Conservation (phyloP, 2,797 vertebrate genomes). For the Sebastes umbrosus region DNA sequence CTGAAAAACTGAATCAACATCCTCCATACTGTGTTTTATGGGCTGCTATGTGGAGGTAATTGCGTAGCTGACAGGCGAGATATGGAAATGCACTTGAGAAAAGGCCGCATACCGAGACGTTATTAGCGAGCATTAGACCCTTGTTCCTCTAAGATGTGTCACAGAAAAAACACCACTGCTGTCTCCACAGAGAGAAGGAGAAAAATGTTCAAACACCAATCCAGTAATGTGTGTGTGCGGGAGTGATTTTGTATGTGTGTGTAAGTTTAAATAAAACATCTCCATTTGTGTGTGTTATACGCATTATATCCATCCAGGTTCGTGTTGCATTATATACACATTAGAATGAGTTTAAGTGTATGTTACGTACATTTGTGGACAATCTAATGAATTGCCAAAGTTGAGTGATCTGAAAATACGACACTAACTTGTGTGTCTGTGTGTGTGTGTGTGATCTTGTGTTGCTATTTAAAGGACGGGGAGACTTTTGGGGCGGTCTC, state of each 20-base stretch:
- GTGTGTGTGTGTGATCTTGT: slow-evolving; percentile 17
- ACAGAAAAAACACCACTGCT: not conserved
- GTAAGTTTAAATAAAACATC: not conserved
- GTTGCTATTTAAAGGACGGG: slow-evolving; percentile 16
- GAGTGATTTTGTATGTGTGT: not conserved
- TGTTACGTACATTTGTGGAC: not conserved
- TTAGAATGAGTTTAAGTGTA: not conserved
- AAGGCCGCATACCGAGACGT: slow-evolving; percentile 16
- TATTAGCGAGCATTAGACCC: slow-evolving; percentile 27
- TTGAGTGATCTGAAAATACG: slow-evolving; percentile 13
- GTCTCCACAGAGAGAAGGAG: not conserved
- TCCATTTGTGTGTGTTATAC: not conserved
- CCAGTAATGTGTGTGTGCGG: not conserved
- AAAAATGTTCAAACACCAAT: not conserved
- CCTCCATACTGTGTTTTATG: not conserved
- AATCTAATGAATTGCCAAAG: not conserved
- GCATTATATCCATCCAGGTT: not conserved
- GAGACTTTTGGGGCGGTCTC: slow-evolving; percentile 30
- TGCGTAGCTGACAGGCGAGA: slow-evolving; percentile 17
- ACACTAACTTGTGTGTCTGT: not conserved
- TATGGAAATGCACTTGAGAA: slow-evolving; percentile 16
- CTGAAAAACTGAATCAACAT: slow-evolving; percentile 1
- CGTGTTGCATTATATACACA: not conserved
- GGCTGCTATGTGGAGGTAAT: slow-evolving; percentile 13
- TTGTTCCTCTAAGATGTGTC: slow-evolving; percentile 12